Evolutionary conservation across 2,888 invertebrate genomes (phyloP).

Genomic region (Idaea aversata): DNA sequence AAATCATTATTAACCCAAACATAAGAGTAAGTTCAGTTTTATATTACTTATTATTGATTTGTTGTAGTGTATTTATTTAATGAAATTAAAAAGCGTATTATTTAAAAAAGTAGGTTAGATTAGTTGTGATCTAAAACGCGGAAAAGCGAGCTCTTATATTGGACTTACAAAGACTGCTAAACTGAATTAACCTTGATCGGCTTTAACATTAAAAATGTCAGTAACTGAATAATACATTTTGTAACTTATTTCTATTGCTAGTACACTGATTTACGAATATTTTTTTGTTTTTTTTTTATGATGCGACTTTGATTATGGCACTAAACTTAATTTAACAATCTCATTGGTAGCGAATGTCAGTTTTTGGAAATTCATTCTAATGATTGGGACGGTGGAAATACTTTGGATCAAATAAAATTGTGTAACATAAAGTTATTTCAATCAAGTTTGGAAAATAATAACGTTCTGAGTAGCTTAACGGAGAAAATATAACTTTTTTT

Average conservation of each 20-base stretch:
- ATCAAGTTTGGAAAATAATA: slow-evolving; percentile 30
- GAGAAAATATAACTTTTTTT: slow-evolving; percentile 6
- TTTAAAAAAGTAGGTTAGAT: too few species aligned
- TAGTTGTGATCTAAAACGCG: too few species aligned
- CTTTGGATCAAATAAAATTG: slow-evolving; percentile 24
- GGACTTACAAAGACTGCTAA: too few species aligned
- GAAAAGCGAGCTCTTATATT: too few species aligned
- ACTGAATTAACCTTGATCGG: too few species aligned
- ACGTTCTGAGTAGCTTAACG: slow-evolving; percentile 9
- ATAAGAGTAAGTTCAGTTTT: too few species aligned
- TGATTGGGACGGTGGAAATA: slow-evolving; percentile 23
- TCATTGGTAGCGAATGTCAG: slow-evolving; percentile 42
- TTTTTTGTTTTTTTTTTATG: background rate
- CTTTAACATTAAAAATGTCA: background rate
- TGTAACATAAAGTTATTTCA: slow-evolving; percentile 13
- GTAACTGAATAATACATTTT: background rate
- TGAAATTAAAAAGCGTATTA: too few species aligned
- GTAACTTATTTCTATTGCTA: background rate
- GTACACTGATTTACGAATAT: background rate
- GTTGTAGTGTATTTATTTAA: too few species aligned
- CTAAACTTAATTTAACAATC: slow-evolving; percentile 48
- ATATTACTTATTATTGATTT: too few species aligned
- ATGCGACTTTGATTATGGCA: slow-evolving; percentile 46
- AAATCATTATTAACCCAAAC: too few species aligned
- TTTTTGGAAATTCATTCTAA: slow-evolving; percentile 31